Base-by-base conservation (phyloP, 2,888 invertebrate species). In the Caenorhabditis sp. region DNA sequence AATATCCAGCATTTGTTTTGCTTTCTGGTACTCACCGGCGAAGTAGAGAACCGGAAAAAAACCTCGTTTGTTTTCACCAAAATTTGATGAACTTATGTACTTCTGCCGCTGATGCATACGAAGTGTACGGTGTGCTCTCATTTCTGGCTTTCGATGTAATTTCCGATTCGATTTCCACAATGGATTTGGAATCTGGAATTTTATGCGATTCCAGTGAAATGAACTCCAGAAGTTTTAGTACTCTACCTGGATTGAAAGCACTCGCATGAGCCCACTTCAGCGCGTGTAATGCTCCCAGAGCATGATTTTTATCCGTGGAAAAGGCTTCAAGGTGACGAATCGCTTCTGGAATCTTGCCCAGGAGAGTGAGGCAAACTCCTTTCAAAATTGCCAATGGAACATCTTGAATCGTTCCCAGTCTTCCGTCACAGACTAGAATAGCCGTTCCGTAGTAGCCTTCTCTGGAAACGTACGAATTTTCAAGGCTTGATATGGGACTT, bases 281-380 rank as follows among this genome's bases (percentile, higher is more conserved):
- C 5, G 85, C 87, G 35, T 82, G 54, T 8, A 85, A 69, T 0
- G 80, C 84, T 35, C 86, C 87, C 10, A 87, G 72, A 44, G 79
- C 63, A 59, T 63, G 72, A 12, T 84, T 61, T 16, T 84, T 84
- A 44, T 85, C 83, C 16, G 79, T 10, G 4, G 75, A 74, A 38
- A 81, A 74, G 0, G 47, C 61, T 14, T 88, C 88, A 31, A 90
- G 64, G 10, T 83, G 73, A 22, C 90, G 87, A 19, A 90, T 87
- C 0, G 89, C 89, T 44, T 90, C 90, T 4, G 90, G 76, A 1
- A 88, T 63, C 76, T 87, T 89, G 1, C 90, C 83, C 4, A 84
- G 44, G 12, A 82, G 80, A 24, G 74, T 73, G 16, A 85, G 66
- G 54, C 80, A 73, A 24, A 86, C 85, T 31, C 84, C 86, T 61